Percentiles rank a stretch among this genome's conserved stretches.
These are phyloP conservation scores for Mycalesis mineus DNA, from an alignment of 2,888 invertebrate genomes.

Conservation along the genomic window DNA sequence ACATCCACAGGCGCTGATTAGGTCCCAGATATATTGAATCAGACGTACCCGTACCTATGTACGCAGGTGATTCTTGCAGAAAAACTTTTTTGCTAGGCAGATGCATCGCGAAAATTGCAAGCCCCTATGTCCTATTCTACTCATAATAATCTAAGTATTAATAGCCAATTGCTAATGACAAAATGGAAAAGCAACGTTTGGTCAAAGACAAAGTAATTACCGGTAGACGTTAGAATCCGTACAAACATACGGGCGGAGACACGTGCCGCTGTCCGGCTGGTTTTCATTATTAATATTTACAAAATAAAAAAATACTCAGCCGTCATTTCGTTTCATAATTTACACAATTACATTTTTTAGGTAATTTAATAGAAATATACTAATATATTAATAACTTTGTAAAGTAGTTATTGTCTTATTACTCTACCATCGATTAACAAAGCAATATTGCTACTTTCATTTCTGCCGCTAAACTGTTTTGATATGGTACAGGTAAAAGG, in stretches of 20 bases:
- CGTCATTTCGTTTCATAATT: too few relatives aligned
- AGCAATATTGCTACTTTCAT: too few relatives aligned
- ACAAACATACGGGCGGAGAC: constrained; percentile 63
- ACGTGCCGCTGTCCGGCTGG: constrained; percentile 43
- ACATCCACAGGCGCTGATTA: constrained; percentile 35
- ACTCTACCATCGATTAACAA: too few relatives aligned
- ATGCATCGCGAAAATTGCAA: constrained; percentile 70
- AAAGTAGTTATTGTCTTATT: too few relatives aligned
- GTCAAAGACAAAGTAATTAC: constrained; percentile 60
- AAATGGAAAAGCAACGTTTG: constrained; percentile 70
- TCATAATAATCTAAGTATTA: constrained; percentile 75
- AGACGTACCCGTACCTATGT: constrained; percentile 30
- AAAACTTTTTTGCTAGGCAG: constrained; percentile 64
- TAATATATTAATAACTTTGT: too few relatives aligned
- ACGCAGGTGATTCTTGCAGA: constrained; percentile 68
- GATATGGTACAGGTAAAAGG: too few relatives aligned
- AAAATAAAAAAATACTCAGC: too few relatives aligned
- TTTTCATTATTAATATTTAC: constrained; percentile 12
- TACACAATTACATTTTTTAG: too few relatives aligned
- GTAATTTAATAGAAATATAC: too few relatives aligned
- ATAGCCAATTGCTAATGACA: constrained; percentile 73
- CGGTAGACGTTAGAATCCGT: constrained; percentile 54
- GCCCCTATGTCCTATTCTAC: constrained; percentile 66
- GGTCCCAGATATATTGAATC: constrained; percentile 41
- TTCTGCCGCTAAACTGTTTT: too few relatives aligned